These are phyloP conservation scores for Brachystomella parvula DNA, from an alignment of 1,140 invertebrate genomes.

Conservation along the genomic window DNA sequence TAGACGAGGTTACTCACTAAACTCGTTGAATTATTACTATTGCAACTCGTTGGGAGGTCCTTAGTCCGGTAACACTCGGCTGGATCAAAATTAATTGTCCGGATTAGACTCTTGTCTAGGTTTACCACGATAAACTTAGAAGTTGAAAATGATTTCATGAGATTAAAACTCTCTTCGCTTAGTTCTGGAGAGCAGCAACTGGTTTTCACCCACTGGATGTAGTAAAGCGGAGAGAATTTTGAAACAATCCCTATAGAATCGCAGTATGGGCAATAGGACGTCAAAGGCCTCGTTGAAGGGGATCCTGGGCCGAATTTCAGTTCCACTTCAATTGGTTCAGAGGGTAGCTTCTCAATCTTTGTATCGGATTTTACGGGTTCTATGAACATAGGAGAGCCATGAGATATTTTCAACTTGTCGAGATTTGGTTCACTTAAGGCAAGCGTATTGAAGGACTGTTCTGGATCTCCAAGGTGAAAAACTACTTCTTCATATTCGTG, in stretches of 20 bases:
- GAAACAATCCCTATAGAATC: constrained; percentile 15
- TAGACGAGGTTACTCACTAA: constrained; percentile 16
- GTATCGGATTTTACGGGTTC: constrained; percentile 1
- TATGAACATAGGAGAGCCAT: neutral
- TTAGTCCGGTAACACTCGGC: neutral
- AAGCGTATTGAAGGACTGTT: constrained; percentile 30
- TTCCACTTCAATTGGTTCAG: constrained; percentile 13
- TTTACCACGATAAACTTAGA: constrained; percentile 9
- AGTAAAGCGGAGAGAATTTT: constrained; percentile 27
- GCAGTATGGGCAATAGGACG: constrained; percentile 19
- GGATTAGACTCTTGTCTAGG: constrained; percentile 13
- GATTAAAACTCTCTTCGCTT: constrained; percentile 2
- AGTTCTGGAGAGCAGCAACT: constrained; percentile 13
- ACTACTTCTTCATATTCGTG: constrained; percentile 22
- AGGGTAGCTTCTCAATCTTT: constrained; percentile 1
- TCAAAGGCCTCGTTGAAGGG: neutral
- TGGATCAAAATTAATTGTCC: constrained; percentile 8
- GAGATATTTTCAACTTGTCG: constrained; percentile 14
- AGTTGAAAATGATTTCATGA: constrained; percentile 1
- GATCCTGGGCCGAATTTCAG: neutral
- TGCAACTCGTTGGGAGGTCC: neutral
- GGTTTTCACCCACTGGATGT: constrained; percentile 22
- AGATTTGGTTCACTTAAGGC: constrained; percentile 26
- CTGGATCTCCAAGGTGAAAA: constrained; percentile 33
- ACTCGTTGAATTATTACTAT: neutral